phyloP scores from a whole-genome alignment of 2,888 invertebrate species.

The Epinotia nisella region DNA sequence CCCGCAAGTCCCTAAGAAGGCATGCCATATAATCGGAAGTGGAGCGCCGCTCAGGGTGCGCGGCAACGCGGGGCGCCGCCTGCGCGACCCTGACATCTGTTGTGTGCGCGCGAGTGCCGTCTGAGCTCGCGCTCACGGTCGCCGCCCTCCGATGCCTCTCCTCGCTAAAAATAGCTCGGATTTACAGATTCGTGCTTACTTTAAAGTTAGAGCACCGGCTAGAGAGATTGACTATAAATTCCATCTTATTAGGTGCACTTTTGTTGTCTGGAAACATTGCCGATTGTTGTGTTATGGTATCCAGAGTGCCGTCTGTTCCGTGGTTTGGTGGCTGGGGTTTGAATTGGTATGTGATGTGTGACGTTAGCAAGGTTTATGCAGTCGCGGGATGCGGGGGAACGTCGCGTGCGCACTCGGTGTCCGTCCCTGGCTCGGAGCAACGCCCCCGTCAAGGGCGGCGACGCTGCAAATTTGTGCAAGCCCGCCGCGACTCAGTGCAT shows the following conservation, averaged over 20 bases:
- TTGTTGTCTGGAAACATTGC: conserved; percentile 30
- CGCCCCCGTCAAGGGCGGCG: conserved; percentile 85
- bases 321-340: conserved; percentile 51
- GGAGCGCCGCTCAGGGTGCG: conserved; percentile 47
- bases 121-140: conserved; percentile 68
- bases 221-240: conserved; percentile 27
- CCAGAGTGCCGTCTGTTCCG: background rate
- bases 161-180: conserved; percentile 73
- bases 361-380: conserved; percentile 51
- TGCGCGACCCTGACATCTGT: conserved; percentile 69
- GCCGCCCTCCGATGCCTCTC: conserved; percentile 74
- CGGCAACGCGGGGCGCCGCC: conserved; percentile 53
- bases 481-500: conserved; percentile 82
- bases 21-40: conserved; percentile 47
- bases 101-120: conserved; percentile 60
- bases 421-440: conserved; percentile 84
- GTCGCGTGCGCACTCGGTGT: conserved; percentile 81
- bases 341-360: conserved; percentile 52
- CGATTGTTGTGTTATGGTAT: conserved; percentile 43
- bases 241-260: background rate
- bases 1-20: conserved; percentile 30
- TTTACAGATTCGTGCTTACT: conserved; percentile 63
- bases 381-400: conserved; percentile 71
- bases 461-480: conserved; percentile 84
- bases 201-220: conserved; percentile 35